Percentiles rank a stretch among this genome's conserved stretches.
Evolutionary conservation across 2,113 vertebrate species (phyloP).

Genomic region (Odobenus rosmarus): DNA sequence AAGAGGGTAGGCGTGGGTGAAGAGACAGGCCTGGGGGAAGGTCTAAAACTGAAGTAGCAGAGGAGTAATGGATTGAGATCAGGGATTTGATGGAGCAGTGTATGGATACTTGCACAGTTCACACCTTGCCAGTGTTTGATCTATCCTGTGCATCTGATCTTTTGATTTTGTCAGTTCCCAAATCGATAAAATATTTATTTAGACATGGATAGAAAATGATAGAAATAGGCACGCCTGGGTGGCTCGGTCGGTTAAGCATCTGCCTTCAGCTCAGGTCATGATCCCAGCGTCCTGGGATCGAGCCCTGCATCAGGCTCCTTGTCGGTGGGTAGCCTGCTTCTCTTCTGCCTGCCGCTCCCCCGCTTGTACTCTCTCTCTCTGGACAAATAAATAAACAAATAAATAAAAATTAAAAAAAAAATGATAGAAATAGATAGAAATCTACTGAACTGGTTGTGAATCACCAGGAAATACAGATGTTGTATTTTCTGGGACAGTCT

Average conservation of each 20-base stretch:
- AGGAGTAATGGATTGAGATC: neutral
- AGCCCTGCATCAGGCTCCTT: too few relatives aligned
- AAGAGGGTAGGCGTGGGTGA: neutral
- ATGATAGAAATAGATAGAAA: neutral
- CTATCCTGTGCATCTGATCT: neutral
- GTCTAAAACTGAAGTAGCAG: conserved; percentile 23
- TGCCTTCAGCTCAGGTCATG: too few relatives aligned
- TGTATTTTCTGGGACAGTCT: neutral
- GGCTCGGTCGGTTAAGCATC: too few relatives aligned
- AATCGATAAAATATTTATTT: neutral
- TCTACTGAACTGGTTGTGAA: neutral
- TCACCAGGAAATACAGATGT: conserved; percentile 23
- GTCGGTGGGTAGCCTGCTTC: too few relatives aligned
- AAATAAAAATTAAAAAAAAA: neutral
- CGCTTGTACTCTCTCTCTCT: too few relatives aligned
- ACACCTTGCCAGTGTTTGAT: neutral
- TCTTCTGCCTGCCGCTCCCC: too few relatives aligned
- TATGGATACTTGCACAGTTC: neutral
- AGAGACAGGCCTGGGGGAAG: neutral
- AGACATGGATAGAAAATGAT: neutral
- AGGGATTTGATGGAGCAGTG: neutral
- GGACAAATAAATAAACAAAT: too few relatives aligned
- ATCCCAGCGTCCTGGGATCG: too few relatives aligned
- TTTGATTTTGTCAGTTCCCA: conserved; percentile 51
- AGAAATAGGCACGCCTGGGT: neutral